These are phyloP conservation scores for Anolis sagrei DNA, from an alignment of 2,113 vertebrate genomes.

Conservation along the genomic window DNA sequence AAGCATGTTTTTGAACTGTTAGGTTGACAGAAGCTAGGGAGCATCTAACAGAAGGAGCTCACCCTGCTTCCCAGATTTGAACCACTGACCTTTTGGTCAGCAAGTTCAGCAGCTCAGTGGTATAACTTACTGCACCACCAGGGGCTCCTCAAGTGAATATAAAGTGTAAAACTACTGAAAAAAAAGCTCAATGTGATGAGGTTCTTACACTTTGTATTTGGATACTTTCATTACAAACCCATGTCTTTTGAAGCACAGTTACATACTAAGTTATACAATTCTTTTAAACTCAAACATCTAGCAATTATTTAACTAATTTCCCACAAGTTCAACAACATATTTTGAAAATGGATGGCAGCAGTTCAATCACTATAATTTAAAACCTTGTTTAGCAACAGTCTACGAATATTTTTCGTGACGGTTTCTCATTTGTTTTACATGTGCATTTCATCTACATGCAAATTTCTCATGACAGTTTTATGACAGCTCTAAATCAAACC, in stretches of 20 bases:
- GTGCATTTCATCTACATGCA: constrained; percentile 28
- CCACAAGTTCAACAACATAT: not conserved
- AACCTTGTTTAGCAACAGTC: not conserved
- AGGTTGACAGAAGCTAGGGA: too few species aligned
- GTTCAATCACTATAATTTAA: constrained; percentile 14
- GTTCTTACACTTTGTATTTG: not conserved
- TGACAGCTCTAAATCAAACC: constrained; percentile 19
- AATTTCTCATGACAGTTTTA: constrained; percentile 24
- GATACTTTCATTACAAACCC: too few species aligned
- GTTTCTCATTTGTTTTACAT: constrained; percentile 24
- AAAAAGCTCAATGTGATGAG: too few species aligned
- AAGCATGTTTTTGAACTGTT: too few species aligned
- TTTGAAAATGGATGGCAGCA: constrained; percentile 16
- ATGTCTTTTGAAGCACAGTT: not conserved
- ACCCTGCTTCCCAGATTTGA: too few species aligned
- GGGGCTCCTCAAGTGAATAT: too few species aligned
- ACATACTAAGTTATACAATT: not conserved
- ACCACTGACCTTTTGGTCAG: too few species aligned
- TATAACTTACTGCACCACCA: too few species aligned
- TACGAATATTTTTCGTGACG: not conserved
- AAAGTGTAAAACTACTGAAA: not conserved
- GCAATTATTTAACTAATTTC: constrained; percentile 28
- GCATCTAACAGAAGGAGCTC: too few species aligned
- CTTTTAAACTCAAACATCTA: not conserved
- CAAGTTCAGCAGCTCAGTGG: too few species aligned